A percentile compares a stretch with the other conserved stretches of the same genome.
phyloP scores from a whole-genome alignment of 30 jellyfish, hydroid and myxozoan species.

The Hydractinia echinata region DNA sequence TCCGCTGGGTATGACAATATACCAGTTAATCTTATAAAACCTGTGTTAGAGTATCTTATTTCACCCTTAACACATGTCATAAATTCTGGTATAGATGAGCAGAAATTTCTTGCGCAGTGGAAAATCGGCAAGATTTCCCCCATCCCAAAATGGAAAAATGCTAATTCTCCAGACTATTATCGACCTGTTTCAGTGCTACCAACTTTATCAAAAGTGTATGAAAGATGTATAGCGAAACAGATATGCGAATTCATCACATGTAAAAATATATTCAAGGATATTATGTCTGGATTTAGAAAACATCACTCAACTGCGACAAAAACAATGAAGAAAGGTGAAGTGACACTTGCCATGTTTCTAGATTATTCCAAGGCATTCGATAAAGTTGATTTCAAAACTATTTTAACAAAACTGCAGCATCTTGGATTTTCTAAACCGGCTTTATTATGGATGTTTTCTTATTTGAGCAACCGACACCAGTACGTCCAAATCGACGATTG shows the following conservation, averaged over 20 bases:
- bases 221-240: constrained; percentile 4
- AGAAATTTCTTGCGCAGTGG: no score
- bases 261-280: constrained; percentile 1
- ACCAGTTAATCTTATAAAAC: no score
- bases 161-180: not conserved
- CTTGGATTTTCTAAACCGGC: no score
- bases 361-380: constrained; percentile 9
- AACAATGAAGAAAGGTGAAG: constrained; percentile 9
- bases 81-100: no score
- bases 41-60: no score
- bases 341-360: constrained; percentile 8
- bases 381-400: no score
- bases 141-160: not conserved
- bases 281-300: constrained; percentile 5
- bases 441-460: no score
- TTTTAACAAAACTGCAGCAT: constrained; percentile 1
- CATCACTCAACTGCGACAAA: constrained; percentile 5
- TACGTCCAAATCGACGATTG: no score
- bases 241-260: not conserved
- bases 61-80: no score
- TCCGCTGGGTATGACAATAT: no score
- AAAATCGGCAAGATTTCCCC: no score
- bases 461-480: no score
- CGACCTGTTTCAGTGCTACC: constrained; percentile 8
- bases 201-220: constrained; percentile 3